phyloP scores from a whole-genome alignment of 35 echinoderm and acorn worm species.

The Anneissia japonica region DNA sequence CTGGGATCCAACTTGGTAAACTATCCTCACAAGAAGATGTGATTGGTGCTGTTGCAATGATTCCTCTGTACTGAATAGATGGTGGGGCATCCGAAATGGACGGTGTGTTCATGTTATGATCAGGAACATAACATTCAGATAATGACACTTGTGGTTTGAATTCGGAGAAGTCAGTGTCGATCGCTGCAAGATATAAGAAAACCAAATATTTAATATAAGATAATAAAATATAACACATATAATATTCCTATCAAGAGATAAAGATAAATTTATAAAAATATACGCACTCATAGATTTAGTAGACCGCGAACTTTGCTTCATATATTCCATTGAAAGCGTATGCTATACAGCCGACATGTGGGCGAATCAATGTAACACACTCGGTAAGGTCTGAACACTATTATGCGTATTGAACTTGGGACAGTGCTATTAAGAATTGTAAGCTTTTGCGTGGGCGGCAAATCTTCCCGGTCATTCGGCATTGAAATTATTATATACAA shows the following conservation, averaged over 20 bases:
- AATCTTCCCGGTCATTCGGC: background rate
- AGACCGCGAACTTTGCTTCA: background rate
- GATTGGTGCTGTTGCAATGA: constrained; percentile 49
- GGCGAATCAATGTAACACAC: background rate
- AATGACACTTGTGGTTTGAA: constrained; percentile 81
- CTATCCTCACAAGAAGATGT: constrained; percentile 39
- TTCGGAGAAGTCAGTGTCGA: constrained; percentile 76
- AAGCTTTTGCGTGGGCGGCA: background rate
- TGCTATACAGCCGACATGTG: background rate
- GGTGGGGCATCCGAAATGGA: constrained; percentile 29
- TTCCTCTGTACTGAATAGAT: constrained; percentile 59
- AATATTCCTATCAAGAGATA: background rate
- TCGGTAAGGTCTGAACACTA: background rate
- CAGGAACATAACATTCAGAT: constrained; percentile 56
- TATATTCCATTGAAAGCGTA: background rate
- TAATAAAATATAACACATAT: background rate
- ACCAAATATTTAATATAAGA: background rate
- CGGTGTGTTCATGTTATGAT: constrained; percentile 92
- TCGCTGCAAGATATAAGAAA: background rate
- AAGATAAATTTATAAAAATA: background rate
- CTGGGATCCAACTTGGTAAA: constrained; percentile 29
- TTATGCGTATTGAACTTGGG: background rate
- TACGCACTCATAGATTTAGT: background rate
- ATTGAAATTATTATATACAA: background rate
- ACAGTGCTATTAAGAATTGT: background rate